A percentile compares a stretch with the other conserved stretches of the same genome.
Conservation (phyloP, 2,797 vertebrate genomes). For the Bufotes viridis region DNA sequence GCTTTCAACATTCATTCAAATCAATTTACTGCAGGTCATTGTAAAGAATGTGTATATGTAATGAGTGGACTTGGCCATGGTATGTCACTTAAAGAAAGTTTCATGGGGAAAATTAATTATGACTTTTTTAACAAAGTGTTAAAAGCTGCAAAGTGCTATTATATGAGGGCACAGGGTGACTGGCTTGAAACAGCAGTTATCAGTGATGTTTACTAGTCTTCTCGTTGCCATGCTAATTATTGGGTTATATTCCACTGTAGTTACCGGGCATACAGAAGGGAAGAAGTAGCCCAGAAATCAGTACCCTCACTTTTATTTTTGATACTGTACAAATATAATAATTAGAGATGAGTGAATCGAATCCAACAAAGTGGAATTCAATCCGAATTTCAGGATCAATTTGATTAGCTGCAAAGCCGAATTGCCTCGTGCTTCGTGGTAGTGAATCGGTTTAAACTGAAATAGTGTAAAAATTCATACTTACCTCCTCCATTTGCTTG, state of each 20-base stretch:
- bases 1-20: conserved; percentile 49
- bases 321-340: no score
- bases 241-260: background rate
- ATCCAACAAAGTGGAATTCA: no score
- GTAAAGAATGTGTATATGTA: conserved; percentile 23
- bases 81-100: background rate
- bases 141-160: background rate
- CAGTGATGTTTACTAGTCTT: background rate
- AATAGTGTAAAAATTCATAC: no score
- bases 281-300: background rate
- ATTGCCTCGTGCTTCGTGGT: no score
- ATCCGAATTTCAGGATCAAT: no score
- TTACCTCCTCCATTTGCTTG: no score
- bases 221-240: background rate
- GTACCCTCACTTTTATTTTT: background rate
- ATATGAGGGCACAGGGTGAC: background rate
- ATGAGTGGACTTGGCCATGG: background rate
- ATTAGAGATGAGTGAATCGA: no score
- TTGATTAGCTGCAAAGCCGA: no score
- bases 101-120: background rate
- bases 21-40: conserved; percentile 29
- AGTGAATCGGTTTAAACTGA: no score
- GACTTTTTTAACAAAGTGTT: background rate
- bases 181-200: background rate
- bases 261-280: background rate